phyloP scores from a whole-genome alignment of 2,113 vertebrate species.

The Apeltes quadracus region DNA sequence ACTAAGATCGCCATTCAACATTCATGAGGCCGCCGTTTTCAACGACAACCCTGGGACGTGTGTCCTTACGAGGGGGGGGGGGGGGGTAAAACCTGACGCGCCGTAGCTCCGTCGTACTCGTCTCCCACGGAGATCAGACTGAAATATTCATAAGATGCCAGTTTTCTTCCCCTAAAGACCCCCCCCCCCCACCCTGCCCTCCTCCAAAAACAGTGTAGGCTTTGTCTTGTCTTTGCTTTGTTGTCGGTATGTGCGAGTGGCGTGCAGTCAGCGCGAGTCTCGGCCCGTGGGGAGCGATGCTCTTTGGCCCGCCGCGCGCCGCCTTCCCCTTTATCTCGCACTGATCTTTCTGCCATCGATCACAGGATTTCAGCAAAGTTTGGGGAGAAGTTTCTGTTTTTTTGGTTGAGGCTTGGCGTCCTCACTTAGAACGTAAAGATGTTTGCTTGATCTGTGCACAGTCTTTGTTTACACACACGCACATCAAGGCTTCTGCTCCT shows the following conservation, averaged over 20 bases:
- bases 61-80: slow-evolving; percentile 48
- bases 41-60: slow-evolving; percentile 76
- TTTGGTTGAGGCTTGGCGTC: slow-evolving; percentile 40
- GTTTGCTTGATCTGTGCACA: slow-evolving; percentile 55
- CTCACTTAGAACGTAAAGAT: slow-evolving; percentile 51
- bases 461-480: slow-evolving; percentile 59
- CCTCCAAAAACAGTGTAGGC: slow-evolving; percentile 57
- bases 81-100: slow-evolving; percentile 41
- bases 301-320: slow-evolving; percentile 51
- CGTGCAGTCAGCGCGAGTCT: slow-evolving; percentile 63
- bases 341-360: slow-evolving; percentile 75
- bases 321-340: slow-evolving; percentile 63
- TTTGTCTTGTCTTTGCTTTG: slow-evolving; percentile 65
- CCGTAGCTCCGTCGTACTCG: slow-evolving; percentile 42
- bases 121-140: slow-evolving; percentile 71
- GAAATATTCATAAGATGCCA: slow-evolving; percentile 78
- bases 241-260: slow-evolving; percentile 61
- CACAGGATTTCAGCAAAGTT: slow-evolving; percentile 65
- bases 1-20: slow-evolving; percentile 74
- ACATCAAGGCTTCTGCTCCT: slow-evolving; percentile 39
- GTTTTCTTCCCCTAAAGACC: slow-evolving; percentile 37
- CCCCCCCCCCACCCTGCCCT: slow-evolving; percentile 15
- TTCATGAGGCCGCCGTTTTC: slow-evolving; percentile 76
- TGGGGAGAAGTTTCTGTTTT: slow-evolving; percentile 57
- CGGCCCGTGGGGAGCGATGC: slow-evolving; percentile 50